Conservation (phyloP, 2,113 vertebrate genomes). For the Vulpes ferrilata region DNA sequence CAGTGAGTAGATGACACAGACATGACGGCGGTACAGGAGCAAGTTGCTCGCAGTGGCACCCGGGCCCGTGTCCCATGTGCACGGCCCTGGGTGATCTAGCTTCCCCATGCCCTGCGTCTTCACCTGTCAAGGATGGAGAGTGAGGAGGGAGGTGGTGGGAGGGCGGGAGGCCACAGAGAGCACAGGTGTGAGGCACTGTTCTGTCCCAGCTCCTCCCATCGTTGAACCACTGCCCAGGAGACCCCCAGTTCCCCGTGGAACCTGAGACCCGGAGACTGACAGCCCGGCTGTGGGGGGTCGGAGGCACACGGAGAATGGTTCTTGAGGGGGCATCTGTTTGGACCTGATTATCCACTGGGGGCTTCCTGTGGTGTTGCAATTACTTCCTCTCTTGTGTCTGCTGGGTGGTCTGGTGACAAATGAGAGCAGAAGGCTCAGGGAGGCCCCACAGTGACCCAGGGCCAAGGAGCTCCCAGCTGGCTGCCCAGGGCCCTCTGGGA, state of each 20-base stretch:
- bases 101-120: neutral
- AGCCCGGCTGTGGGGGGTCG: accelerated
- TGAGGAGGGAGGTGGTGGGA: accelerated
- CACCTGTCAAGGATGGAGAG: neutral
- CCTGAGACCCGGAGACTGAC: neutral
- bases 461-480: neutral
- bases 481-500: neutral
- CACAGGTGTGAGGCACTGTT: accelerated
- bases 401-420: neutral
- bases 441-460: neutral
- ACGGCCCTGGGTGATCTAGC: neutral
- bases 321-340: neutral
- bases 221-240: accelerated
- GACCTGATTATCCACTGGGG: accelerated
- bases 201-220: neutral
- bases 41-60: neutral
- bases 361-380: too few species aligned
- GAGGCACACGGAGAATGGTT: neutral
- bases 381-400: neutral
- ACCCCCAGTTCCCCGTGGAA: neutral
- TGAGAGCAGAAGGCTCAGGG: neutral
- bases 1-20: neutral
- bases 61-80: neutral
- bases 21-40: neutral
- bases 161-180: neutral